Base-by-base conservation (phyloP, 2,888 invertebrate genomes). In the Crematogaster levior region DNA sequence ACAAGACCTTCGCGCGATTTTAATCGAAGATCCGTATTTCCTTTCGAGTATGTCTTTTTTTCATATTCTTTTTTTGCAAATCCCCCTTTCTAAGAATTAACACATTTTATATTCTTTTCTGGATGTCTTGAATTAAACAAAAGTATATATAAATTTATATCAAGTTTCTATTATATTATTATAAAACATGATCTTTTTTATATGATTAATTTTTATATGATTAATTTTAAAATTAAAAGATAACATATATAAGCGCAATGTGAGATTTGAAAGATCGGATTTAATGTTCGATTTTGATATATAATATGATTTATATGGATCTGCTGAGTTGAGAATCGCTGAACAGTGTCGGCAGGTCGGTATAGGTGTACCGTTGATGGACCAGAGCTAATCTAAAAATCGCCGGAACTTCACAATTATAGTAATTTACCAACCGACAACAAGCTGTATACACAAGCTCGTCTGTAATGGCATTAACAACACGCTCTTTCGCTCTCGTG, bases 381-480 rank as follows among this genome's bases (percentile, higher is more conserved):
- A 93, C 94, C 93, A 93, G 92, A 93, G 93, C 93, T 94, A 94
- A 94, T 94, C 93, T 94, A 93, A 93, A 94, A 94, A 94, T 94
- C 93, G 92, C 93, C 94, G 93, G 94, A 94, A 94, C 93, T 94
- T 93, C 91, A 94, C 93, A 93, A 94, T 93, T 94, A 94, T 93
- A 94, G 94, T 94, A 93, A 94, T 94, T 93, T 93, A 93, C 91
- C 93, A 92, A 92, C 92, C 93, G 93, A 93, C 93, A 93, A 93
- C 93, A 93, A 93, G 93, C 92, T 92, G 91, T 92, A 93, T 92
- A 91, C 93, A 91, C 92, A 91, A 91, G 90, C 86, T 87, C 80
- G 82, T 86, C 86, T 88, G 84, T 90, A 89, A 89, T 92, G 85
- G 88, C 87, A 91, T 90, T 86, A 88, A 87, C 88, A 86, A 87